phyloP scores from a whole-genome alignment of 2,797 vertebrate species.

The Melopsittacus undulatus region DNA sequence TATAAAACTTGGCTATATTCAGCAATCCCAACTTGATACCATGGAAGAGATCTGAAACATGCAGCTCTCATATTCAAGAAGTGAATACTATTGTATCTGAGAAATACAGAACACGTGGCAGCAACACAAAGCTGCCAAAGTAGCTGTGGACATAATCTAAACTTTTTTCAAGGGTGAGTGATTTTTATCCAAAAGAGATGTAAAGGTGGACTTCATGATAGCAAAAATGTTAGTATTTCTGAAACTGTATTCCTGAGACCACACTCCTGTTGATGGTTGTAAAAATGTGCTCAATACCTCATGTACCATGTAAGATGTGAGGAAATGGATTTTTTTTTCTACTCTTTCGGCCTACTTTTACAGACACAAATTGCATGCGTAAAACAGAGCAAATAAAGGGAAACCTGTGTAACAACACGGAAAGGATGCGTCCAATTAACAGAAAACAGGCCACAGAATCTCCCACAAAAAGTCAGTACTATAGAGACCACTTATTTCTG shows the following conservation, averaged over 20 bases:
- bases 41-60: neutral
- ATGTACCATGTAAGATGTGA: neutral
- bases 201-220: neutral
- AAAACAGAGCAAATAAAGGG: neutral
- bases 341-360: neutral
- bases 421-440: constrained; percentile 29
- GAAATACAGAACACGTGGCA: neutral
- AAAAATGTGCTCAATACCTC: neutral
- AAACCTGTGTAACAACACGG: constrained; percentile 10
- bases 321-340: neutral
- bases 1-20: neutral
- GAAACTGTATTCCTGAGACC: neutral
- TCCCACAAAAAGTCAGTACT: neutral
- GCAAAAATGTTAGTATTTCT: neutral
- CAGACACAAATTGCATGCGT: neutral
- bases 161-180: neutral
- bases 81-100: neutral
- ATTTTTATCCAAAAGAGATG: neutral
- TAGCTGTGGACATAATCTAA: neutral
- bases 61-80: neutral
- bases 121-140: neutral
- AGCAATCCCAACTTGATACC: neutral
- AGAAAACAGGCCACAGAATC: neutral
- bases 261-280: neutral
- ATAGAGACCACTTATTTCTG: neutral